These are phyloP conservation scores for Pipa parva DNA, from an alignment of 2,113 vertebrate genomes.

Conservation along the genomic window DNA sequence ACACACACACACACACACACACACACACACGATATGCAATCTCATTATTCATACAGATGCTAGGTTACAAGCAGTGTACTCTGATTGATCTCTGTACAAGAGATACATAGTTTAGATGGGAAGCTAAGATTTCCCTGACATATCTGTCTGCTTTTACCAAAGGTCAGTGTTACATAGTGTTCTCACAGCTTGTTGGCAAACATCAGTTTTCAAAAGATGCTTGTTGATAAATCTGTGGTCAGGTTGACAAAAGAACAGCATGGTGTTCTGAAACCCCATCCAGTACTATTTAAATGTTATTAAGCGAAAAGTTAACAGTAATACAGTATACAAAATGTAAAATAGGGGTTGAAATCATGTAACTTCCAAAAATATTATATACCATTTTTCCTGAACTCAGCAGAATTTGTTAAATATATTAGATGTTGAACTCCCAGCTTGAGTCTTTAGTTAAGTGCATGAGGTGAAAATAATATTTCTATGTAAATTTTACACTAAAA, in stretches of 20 bases:
- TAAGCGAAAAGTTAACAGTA: not conserved
- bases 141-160: not conserved
- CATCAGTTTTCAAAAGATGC: not conserved
- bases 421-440: too few species aligned
- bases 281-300: too few species aligned
- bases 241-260: not conserved
- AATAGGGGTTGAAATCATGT: too few species aligned
- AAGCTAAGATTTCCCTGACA: not conserved
- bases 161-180: constrained; percentile 3
- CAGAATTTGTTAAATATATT: too few species aligned
- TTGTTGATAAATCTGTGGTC: not conserved
- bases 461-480: too few species aligned
- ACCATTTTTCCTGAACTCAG: too few species aligned
- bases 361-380: too few species aligned
- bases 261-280: too few species aligned
- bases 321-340: too few species aligned
- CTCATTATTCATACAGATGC: not conserved
- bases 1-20: not conserved
- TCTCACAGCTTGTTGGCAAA: constrained; percentile 1
- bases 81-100: not conserved
- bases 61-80: not conserved
- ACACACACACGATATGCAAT: not conserved
- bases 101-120: not conserved
- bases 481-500: too few species aligned
- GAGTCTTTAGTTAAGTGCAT: too few species aligned